Base-by-base conservation (phyloP, 2,888 invertebrate genomes). In the Brachyptera risi region DNA sequence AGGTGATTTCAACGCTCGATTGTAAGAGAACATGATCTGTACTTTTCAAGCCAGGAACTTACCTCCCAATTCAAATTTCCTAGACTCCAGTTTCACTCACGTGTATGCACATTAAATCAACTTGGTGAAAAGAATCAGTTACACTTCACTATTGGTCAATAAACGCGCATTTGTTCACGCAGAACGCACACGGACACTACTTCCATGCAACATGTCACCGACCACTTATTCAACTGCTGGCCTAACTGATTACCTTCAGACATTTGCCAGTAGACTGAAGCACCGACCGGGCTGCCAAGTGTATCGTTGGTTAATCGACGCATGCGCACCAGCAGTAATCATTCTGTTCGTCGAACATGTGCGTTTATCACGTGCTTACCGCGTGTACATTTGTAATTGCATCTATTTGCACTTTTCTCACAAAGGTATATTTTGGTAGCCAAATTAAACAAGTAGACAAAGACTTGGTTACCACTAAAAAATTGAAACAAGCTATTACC, bases 61-160 rank as follows among this genome's bases (percentile, higher is more conserved):
- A 60, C 60, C 60, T 54, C 56, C 17, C 35, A 44, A 27, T 9
- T 17, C 31, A 19, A 56, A 60, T 47, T 35, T 42, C 54, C 54
- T 56, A 26, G 60, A 56, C 56, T 60, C 60, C 60, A 60, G 60
- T 56, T 60, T 60, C 56, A 44, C 31, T 44, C 31, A 19, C 54
- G 21, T 38, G 17, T 35, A 21, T 11, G 7, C 19, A 54, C 54
- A 54, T 54, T 54, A 7, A 54, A 54, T 19, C 3, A 17, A 54
- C 35, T 19, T 38, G 15, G 7, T 35, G 3, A 19, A 17, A 13
- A 35, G 19, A 54, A 35, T 54, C 21, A 19, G 37, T 37, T 21
- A 21, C 15, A 35, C 54, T 17, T 31, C 31, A 31, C 5, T 31
- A n/a, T n/a, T n/a, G n/a, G n/a, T n/a, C n/a, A n/a, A n/a, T n/a